Evolutionary conservation across 2,888 invertebrate species (phyloP), one percentile per base, ranked within the genome.

Genomic region (Athrips mouffetella): DNA sequence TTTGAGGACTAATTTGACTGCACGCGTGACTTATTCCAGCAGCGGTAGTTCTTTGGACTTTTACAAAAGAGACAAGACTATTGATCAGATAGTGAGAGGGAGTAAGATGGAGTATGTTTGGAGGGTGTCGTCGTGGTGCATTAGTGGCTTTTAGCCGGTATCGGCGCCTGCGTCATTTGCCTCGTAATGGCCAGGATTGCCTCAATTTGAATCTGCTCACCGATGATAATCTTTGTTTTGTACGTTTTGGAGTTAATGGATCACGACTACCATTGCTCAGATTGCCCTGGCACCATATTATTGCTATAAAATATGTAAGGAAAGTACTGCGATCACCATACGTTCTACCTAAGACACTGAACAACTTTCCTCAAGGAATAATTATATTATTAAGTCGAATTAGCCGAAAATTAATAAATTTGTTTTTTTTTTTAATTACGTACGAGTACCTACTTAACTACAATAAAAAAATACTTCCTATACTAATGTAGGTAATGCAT

Each of bases 121-220:
- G 63, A 60, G 67, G 64, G 60, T 65, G 72, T 70, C 64, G 65
- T 62, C 66, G 59, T 64, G 66, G 67, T 72, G 67, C 80, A 80
- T 82, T 80, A 82, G 78, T 65, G 66, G 79, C 83, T 82, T 80
- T 81, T 75, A 80, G 73, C 53, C 60, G 61, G 65, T 74, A 69
- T 74, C 76, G 73, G 71, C 69, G 73, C 67, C 70, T 62, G 65
- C 70, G 76, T 77, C 82, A 80, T 81, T 83, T 76, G 77, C 71
- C 63, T 70, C 55, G 73, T 82, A 83, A 83, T 83, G 76, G 75
- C 53, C 59, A 65, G 73, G 78, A 79, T 81, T 74, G 73, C 77
- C 68, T 74, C 77, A 73, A 76, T 77, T 80, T 78, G 74, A 76
- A 76, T 75, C 70, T 68, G 70, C 69, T 73, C 70, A 67, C 67